These are phyloP conservation scores for Bostrychus sinensis DNA, from an alignment of 2,113 vertebrate genomes.

Conservation along the genomic window DNA sequence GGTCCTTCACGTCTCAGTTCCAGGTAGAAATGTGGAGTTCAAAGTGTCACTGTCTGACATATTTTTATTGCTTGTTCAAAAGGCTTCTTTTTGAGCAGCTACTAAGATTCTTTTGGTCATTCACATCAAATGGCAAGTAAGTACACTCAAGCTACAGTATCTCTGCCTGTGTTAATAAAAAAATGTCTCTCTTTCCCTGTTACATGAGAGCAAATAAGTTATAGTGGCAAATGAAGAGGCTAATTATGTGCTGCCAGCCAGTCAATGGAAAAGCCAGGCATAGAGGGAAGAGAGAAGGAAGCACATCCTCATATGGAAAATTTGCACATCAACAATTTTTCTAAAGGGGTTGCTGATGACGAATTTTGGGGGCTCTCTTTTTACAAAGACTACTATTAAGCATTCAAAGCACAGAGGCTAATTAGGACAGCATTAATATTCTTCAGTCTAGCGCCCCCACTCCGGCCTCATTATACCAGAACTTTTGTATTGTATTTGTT, in stretches of 20 bases:
- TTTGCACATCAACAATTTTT: slow-evolving; percentile 29
- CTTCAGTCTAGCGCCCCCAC: slow-evolving; percentile 22
- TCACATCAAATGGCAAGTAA: neutral
- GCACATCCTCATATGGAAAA: neutral
- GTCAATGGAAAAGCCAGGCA: slow-evolving; percentile 41
- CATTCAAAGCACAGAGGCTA: slow-evolving; percentile 52
- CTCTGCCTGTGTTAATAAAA: slow-evolving; percentile 29
- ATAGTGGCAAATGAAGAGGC: slow-evolving; percentile 41
- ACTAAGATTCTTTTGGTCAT: neutral
- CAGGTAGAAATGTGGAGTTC: too few relatives aligned
- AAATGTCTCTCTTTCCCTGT: slow-evolving; percentile 30
- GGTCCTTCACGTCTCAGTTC: too few relatives aligned
- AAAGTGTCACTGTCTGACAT: too few relatives aligned
- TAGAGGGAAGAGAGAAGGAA: neutral
- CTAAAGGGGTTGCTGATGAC: slow-evolving; percentile 38
- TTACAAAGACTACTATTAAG: slow-evolving; percentile 50
- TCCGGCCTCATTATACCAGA: slow-evolving; percentile 53
- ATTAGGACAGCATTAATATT: slow-evolving; percentile 62
- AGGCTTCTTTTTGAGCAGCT: too few relatives aligned
- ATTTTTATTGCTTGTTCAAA: too few relatives aligned
- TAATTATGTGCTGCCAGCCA: slow-evolving; percentile 50
- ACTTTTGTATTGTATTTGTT: slow-evolving; percentile 52
- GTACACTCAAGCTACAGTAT: slow-evolving; percentile 15
- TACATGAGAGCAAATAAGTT: slow-evolving; percentile 44
- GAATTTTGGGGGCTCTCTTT: slow-evolving; percentile 32